Conservation (phyloP, 2,113 vertebrate genomes). For the Erinaceus europaeus region DNA sequence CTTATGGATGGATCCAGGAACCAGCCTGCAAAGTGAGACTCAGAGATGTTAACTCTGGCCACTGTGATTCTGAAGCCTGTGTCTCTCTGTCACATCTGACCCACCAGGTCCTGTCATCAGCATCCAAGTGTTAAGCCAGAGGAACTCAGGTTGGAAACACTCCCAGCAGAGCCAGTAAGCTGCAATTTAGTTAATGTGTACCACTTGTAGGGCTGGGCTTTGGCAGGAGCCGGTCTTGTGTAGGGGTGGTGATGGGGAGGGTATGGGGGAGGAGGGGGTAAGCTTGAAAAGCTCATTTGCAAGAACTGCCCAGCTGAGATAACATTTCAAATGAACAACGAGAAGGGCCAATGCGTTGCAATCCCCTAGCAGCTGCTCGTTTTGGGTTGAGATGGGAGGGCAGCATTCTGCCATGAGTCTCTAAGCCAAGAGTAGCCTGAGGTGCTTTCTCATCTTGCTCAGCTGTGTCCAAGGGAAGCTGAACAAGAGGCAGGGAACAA, state of each 20-base stretch:
- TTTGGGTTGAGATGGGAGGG: neutral
- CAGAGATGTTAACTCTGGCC: fast-evolving
- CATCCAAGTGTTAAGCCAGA: constrained; percentile 34
- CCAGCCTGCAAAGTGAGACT: neutral
- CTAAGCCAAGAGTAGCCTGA: fast-evolving
- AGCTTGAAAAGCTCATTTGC: constrained; percentile 18
- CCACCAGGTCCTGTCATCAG: neutral
- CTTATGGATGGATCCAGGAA: neutral
- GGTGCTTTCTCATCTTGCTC: neutral
- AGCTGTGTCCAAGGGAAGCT: constrained; percentile 4
- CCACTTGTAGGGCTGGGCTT: constrained; percentile 17
- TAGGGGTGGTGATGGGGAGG: neutral
- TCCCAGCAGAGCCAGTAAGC: neutral
- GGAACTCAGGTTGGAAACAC: constrained; percentile 39
- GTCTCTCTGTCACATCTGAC: constrained; percentile 19
- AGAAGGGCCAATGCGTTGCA: constrained; percentile 57
- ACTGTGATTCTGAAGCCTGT: neutral
- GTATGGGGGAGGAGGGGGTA: neutral
- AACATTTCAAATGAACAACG: constrained; percentile 49
- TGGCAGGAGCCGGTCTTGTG: neutral
- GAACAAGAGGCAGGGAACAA: neutral
- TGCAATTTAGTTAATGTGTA: neutral
- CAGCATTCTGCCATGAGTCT: neutral
- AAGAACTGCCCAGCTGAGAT: constrained; percentile 63
- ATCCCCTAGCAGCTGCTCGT: constrained; percentile 69